Conservation (phyloP, 2,888 invertebrate genomes). For the Carpatolechia fugitivella region DNA sequence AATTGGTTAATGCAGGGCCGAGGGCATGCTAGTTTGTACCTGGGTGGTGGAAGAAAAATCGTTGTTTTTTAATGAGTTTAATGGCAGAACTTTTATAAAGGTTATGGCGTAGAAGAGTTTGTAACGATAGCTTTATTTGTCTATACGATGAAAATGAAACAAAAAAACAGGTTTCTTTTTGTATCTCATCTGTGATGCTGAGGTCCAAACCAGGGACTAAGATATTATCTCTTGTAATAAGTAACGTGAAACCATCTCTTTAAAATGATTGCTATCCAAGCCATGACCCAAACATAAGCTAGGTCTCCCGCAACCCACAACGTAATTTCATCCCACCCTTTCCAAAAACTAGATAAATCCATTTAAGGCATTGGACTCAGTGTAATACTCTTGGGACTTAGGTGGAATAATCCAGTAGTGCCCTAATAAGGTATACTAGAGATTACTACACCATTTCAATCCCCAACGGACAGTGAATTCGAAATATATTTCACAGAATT, state of each 20-base stretch:
- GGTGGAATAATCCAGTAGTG: slow-evolving; percentile 11
- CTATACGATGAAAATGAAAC: no score
- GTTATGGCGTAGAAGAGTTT: no score
- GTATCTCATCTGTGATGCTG: no score
- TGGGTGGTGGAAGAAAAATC: slow-evolving; percentile 4
- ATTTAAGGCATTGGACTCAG: neutral
- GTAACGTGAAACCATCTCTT: no score
- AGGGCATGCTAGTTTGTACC: slow-evolving; percentile 21
- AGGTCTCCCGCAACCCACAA: neutral
- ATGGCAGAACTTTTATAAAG: neutral
- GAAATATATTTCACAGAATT: neutral
- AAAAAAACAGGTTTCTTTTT: no score
- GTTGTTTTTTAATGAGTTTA: neutral
- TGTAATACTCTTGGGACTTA: neutral
- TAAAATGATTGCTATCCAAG: no score
- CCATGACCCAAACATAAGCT: neutral
- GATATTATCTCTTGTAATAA: no score
- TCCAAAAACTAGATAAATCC: neutral
- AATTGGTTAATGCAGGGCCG: slow-evolving; percentile 58
- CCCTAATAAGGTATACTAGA: slow-evolving; percentile 8
- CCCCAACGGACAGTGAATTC: neutral
- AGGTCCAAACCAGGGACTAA: no score
- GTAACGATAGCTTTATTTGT: no score
- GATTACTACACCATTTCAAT: slow-evolving; percentile 5
- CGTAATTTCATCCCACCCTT: neutral